A percentile compares a stretch with the other conserved stretches of the same genome.
Conservation (phyloP, 2,888 invertebrate species). For the Tiliacea aurago region DNA sequence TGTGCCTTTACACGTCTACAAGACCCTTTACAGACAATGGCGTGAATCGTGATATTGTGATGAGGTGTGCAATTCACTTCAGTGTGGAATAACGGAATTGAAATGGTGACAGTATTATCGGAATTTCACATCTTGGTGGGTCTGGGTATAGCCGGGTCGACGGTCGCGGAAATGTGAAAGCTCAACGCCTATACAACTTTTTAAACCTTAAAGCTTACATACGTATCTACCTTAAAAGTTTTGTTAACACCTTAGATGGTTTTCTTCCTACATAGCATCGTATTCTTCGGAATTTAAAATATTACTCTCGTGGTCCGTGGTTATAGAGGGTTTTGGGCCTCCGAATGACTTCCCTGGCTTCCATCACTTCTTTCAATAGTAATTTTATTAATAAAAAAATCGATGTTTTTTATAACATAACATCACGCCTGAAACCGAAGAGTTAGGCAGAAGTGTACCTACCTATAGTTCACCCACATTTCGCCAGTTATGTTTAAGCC, state of each 20-base stretch:
- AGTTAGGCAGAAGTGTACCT: no score
- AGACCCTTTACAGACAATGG: background rate
- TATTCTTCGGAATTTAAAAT: background rate
- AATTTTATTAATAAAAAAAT: no score
- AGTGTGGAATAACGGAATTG: slow-evolving; percentile 41
- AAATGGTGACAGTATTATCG: slow-evolving; percentile 54
- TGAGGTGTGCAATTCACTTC: slow-evolving; percentile 9
- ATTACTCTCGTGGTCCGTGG: no score
- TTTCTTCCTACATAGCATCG: background rate
- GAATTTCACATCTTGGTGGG: slow-evolving; percentile 51
- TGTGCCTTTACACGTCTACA: background rate
- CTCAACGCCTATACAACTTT: slow-evolving; percentile 36
- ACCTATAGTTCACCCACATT: no score
- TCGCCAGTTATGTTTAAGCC: no score
- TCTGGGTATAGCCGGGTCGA: slow-evolving; percentile 25
- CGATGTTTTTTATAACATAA: no score
- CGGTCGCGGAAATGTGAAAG: slow-evolving; percentile 53
- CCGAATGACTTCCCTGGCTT: no score
- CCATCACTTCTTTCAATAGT: no score
- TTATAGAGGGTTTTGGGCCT: no score
- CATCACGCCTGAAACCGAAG: no score
- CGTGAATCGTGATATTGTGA: slow-evolving; percentile 14
- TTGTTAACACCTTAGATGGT: background rate
- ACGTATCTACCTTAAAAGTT: background rate
- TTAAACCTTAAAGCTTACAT: slow-evolving; percentile 21